These are phyloP conservation scores for Syngnathus scovelli DNA, from an alignment of 2,113 vertebrate species.

Conservation along the genomic window DNA sequence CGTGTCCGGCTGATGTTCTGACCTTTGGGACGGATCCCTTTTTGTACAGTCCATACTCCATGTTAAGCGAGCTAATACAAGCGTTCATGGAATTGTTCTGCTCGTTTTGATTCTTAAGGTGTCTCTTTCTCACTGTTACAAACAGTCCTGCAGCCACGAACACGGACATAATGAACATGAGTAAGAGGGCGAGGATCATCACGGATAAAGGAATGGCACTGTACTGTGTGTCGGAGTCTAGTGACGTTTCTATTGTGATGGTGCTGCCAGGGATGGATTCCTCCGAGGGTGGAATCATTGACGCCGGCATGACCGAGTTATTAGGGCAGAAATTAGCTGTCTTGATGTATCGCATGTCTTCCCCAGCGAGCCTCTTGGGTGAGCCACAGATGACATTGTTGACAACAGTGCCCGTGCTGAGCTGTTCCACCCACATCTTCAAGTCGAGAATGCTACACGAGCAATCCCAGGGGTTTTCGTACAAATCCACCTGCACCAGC, in stretches of 20 bases:
- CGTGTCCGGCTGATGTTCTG: conserved; percentile 84
- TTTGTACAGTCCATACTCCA: conserved; percentile 89
- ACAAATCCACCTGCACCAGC: conserved; percentile 92
- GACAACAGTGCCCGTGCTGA: conserved; percentile 85
- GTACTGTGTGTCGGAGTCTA: conserved; percentile 72
- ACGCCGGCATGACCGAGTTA: conserved; percentile 80
- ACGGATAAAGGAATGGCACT: conserved; percentile 86
- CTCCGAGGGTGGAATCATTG: conserved; percentile 81
- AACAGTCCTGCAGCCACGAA: conserved; percentile 91
- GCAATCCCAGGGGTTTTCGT: conserved; percentile 98
- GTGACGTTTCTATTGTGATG: conserved; percentile 76
- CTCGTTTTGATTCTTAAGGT: conserved; percentile 82
- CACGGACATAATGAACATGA: conserved; percentile 91
- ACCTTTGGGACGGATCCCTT: conserved; percentile 81
- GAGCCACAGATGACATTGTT: conserved; percentile 91
- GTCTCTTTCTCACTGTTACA: conserved; percentile 85
- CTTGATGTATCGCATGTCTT: conserved; percentile 84
- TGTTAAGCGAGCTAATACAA: conserved; percentile 89
- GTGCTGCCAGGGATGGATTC: conserved; percentile 76
- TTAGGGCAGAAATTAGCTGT: conserved; percentile 85
- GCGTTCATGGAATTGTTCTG: conserved; percentile 86
- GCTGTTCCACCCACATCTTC: conserved; percentile 91
- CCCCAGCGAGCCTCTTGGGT: conserved; percentile 84
- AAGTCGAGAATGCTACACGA: conserved; percentile 86
- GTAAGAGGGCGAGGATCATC: conserved; percentile 86